Evolutionary conservation across 1,140 invertebrate genomes (phyloP).

Genomic region (Anastatus disparis): DNA sequence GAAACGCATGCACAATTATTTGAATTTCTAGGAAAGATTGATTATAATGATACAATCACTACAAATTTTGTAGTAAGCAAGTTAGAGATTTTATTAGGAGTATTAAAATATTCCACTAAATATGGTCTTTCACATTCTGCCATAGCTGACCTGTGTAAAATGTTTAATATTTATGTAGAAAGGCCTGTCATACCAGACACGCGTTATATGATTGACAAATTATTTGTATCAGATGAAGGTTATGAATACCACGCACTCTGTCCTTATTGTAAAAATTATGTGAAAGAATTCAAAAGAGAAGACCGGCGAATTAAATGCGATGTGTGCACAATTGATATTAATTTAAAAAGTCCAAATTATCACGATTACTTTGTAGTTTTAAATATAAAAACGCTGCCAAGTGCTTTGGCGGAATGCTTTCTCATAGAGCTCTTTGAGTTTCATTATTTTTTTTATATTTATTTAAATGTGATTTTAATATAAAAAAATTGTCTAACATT

Average conservation of each 20-base stretch:
- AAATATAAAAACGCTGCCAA: conserved; percentile 20
- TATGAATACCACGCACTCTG: conserved; percentile 41
- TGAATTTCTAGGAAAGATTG: no score
- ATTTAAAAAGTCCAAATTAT: conserved; percentile 35
- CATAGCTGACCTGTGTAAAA: conserved; percentile 22
- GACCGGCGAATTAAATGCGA: conserved; percentile 4
- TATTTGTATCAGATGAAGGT: conserved; percentile 32
- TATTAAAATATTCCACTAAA: background rate
- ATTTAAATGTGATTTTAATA: no score
- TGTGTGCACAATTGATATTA: conserved; percentile 21
- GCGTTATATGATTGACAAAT: conserved; percentile 37
- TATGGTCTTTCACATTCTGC: background rate
- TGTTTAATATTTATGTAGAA: conserved; percentile 40
- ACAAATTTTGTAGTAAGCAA: background rate
- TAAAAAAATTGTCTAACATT: no score
- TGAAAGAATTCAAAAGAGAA: conserved; percentile 4
- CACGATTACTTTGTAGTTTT: conserved; percentile 40
- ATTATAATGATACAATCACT: no score
- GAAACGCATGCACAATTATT: no score
- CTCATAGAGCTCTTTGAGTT: no score
- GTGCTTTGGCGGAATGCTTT: no score
- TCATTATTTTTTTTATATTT: no score
- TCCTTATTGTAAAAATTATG: conserved; percentile 20
- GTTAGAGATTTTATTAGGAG: background rate
- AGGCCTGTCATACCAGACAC: conserved; percentile 38